Evolutionary conservation across 2,888 invertebrate species (phyloP), one percentile per base, ranked within the genome.

Genomic region (Aplocera efformata): DNA sequence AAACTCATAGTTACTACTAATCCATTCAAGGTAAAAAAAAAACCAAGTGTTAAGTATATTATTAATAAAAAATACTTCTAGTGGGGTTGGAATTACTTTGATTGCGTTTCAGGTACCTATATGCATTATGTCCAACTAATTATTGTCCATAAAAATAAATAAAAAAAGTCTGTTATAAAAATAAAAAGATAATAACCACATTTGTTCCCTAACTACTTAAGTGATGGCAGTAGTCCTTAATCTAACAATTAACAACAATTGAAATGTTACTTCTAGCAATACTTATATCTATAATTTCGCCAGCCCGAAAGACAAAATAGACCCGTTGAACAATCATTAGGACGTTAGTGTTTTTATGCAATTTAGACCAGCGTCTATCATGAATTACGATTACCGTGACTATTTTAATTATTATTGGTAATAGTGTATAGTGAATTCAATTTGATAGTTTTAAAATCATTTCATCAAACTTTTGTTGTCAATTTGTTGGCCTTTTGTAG

Each of bases 101-200:
- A 32, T 45, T 45, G 36, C 29, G 8, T 44, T 23, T 45, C 45
- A 45, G 45, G 45, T 45, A 40, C 40, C 28, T 39, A 20, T 26
- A 33, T 9, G 37, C 21, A 34, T 29, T 10, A 3, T 32, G 11
- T 32, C 10, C 11, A 29, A 36, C 25, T 25, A 34, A 36, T 29
- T 7, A 23, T 23, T 32, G 20, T 29, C 29, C 24, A 35, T 37
- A 30, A 40, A 32, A 28, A 32, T 1, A 31, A 38, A 34, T 28
- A 10, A 31, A 13, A 23, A 35, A 8, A 13, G 1, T 22, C 10
- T 35, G 3, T 36, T 31, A 9, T 31, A 35, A 32, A 32, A 39
- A 35, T 29, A 36, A 34, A 11, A 30, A 22, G 6, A 25, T 17
- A 29, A 36, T 25, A 41, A 29, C 32, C 32, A 36, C 31, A 26